Base-by-base conservation (phyloP, 2,113 vertebrate genomes). In the Sphaerodactylus townsendi region DNA sequence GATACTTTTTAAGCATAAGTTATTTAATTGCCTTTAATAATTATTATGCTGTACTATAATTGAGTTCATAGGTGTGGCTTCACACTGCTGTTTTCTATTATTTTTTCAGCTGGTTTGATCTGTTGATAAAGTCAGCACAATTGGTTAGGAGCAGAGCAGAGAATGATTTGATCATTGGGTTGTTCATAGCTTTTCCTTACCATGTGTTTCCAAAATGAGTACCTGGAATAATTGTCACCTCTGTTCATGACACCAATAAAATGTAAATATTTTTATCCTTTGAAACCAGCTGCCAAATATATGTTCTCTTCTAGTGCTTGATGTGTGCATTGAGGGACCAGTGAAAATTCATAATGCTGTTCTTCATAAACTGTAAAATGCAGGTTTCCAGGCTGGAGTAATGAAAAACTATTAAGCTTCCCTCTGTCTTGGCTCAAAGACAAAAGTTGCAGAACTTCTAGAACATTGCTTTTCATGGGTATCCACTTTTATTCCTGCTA, bases 191-290 rank as follows among this genome's bases (percentile, higher is more conserved):
- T 44, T 15, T 68, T 39, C 56, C 2, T 17, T 1, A 85, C 4
- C 9, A n/a, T 50, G 17, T 35, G 30, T 37, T 50, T 6, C 30
- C 35, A 21, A 17, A 46, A 65, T 69, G 21, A 76, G 44, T 82
- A n/a, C 28, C 19, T 35, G 77, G 79, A 78, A 44, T 11, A 76
- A 41, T 2, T 44, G 35, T 17, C 8, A n/a, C 4, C 11, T 77
- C 14, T 15, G 0, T 81, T 15, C 48, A 71, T 71, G 30, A 15
- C 39, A 0, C 0, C 33, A 28, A 70, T 48, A 70, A 66, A 62
- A 76, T 81, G 28, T 84, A 30, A 82, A 35, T 10, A 3, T 4
- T 25, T 83, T 85, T 19, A 65, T 25, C 25, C 86, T 86, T 59
- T 82, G 7, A 74, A 30, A 53, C 65, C 0, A 0, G n/a, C 33